phyloP scores from a whole-genome alignment of 2,888 invertebrate genomes.

The Nomada flava region DNA sequence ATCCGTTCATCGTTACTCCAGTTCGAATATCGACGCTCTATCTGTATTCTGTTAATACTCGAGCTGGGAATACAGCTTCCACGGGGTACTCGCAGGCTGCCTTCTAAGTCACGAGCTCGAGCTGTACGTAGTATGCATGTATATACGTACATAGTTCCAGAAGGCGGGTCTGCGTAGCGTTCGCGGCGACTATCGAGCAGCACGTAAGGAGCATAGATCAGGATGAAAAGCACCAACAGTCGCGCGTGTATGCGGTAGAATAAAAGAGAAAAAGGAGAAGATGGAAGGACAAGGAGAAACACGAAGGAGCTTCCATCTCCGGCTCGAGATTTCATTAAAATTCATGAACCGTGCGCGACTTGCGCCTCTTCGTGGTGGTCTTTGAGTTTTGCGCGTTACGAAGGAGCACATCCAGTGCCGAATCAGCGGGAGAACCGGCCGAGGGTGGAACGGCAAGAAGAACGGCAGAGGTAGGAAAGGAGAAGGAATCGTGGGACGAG shows the following conservation, averaged over 20 bases:
- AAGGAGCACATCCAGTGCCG: conserved; percentile 56
- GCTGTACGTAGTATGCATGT: too few species aligned
- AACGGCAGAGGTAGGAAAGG: not conserved
- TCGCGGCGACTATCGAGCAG: conserved; percentile 45
- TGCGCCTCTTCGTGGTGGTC: conserved; percentile 74
- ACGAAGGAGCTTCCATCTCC: conserved; percentile 69
- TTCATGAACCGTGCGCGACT: conserved; percentile 80
- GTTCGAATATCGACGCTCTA: conserved; percentile 5
- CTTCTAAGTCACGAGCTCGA: too few species aligned
- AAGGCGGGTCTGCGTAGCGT: not conserved
- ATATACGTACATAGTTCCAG: not conserved
- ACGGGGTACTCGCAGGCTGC: too few species aligned
- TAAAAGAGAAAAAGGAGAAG: conserved; percentile 39
- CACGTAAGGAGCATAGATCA: conserved; percentile 57
- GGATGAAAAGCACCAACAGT: conserved; percentile 26
- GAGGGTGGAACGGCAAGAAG: conserved; percentile 20
- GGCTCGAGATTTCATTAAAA: conserved; percentile 80
- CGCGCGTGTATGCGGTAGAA: conserved; percentile 37
- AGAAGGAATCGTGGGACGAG: conserved; percentile 4
- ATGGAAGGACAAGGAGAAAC: conserved; percentile 40
- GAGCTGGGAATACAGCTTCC: not conserved
- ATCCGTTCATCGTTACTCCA: not conserved
- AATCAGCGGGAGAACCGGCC: not conserved
- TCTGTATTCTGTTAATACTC: not conserved
- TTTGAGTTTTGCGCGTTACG: conserved; percentile 75